These are phyloP conservation scores for Euglossa dilemma DNA, from an alignment of 1,140 invertebrate species.

Conservation along the genomic window DNA sequence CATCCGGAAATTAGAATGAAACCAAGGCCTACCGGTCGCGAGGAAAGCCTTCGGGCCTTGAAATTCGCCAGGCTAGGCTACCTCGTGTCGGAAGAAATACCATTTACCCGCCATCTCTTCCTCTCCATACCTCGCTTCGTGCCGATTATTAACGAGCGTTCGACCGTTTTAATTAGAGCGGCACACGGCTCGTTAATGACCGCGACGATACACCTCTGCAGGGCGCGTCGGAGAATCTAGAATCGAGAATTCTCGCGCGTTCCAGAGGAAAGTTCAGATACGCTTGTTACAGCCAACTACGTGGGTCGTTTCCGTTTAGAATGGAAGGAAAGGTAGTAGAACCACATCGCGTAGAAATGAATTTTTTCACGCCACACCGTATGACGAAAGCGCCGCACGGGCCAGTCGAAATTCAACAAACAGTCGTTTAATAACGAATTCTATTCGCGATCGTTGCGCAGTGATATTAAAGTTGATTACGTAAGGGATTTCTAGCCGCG, in stretches of 20 bases:
- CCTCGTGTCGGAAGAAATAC: background rate
- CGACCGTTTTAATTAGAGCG: slow-evolving; percentile 35
- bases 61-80: background rate
- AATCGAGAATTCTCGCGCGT: background rate
- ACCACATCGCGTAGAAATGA: background rate
- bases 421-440: background rate
- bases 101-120: background rate
- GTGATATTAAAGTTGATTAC: background rate
- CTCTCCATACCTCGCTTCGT: background rate
- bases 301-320: background rate
- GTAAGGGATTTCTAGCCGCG: background rate
- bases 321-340: background rate
- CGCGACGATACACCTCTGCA: background rate
- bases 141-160: slow-evolving; percentile 9
- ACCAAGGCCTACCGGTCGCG: slow-evolving; percentile 13
- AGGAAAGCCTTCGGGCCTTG: background rate
- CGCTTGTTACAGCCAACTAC: background rate
- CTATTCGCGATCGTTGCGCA: background rate
- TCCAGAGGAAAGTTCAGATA: too few relatives aligned
- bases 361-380: background rate
- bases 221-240: background rate
- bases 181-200: background rate
- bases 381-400: background rate
- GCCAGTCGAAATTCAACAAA: background rate
- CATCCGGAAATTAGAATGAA: slow-evolving; percentile 36